Percentiles rank a stretch among this genome's conserved stretches.
Evolutionary conservation across 2,888 invertebrate species (phyloP).

Genomic region (Holacanthella duospinosa): DNA sequence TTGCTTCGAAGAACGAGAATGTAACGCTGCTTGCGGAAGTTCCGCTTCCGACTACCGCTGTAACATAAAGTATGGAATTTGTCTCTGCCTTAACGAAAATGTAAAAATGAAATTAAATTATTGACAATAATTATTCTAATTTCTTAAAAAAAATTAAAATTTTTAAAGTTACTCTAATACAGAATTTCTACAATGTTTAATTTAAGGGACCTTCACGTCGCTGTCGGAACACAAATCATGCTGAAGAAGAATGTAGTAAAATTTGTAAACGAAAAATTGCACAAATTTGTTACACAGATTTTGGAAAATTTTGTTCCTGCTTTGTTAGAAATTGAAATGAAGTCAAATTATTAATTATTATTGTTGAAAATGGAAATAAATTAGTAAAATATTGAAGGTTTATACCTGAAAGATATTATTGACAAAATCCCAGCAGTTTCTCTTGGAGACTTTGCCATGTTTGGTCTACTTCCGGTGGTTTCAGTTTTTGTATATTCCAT

Average conservation of each 20-base stretch:
- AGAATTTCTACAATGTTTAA: neutral
- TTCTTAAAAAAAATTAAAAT: neutral
- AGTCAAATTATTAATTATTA: neutral
- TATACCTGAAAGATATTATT: no score
- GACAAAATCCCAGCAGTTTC: no score
- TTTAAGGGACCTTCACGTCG: neutral
- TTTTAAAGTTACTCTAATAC: no score
- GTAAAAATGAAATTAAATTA: neutral
- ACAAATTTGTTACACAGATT: constrained; percentile 1
- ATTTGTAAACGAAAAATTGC: neutral
- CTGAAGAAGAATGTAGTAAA: neutral
- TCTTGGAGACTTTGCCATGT: no score
- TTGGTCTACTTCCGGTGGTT: no score
- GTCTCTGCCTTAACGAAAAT: neutral
- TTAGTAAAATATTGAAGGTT: no score
- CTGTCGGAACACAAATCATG: neutral
- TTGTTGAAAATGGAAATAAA: no score
- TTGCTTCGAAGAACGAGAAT: neutral
- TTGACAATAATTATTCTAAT: neutral
- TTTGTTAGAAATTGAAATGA: neutral
- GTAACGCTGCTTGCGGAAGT: neutral
- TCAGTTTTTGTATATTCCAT: no score
- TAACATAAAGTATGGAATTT: neutral
- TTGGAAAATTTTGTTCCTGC: neutral
- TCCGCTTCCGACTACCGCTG: neutral